These are phyloP conservation scores for Cryptomyrus ogoouensis DNA, from an alignment of 2,113 vertebrate species.

Conservation along the genomic window DNA sequence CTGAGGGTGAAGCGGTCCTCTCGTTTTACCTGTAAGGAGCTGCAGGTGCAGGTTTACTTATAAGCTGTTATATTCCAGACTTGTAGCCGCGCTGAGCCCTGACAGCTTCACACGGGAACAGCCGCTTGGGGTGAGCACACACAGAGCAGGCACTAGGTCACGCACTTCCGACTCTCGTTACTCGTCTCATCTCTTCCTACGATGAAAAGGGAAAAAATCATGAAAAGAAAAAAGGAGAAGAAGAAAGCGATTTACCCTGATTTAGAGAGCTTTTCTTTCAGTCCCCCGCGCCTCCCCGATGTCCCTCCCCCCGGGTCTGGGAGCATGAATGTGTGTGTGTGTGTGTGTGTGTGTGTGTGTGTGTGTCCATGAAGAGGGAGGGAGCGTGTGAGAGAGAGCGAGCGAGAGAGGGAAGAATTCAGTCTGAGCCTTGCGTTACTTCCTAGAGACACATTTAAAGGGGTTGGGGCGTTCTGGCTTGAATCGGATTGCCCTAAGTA, in stretches of 20 bases:
- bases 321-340: constrained; percentile 1
- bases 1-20: constrained; percentile 45
- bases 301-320: constrained; percentile 33
- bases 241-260: constrained; percentile 47
- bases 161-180: constrained; percentile 54
- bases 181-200: constrained; percentile 60
- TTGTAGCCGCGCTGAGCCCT: constrained; percentile 35
- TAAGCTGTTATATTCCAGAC: not conserved
- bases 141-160: constrained; percentile 49
- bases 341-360: constrained; percentile 29
- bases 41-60: not conserved
- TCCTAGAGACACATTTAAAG: constrained; percentile 40
- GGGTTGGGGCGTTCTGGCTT: constrained; percentile 44
- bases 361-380: constrained; percentile 7
- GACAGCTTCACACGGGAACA: constrained; percentile 61
- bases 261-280: constrained; percentile 55
- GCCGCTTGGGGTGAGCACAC: constrained; percentile 51
- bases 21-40: constrained; percentile 47
- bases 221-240: not conserved
- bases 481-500: constrained; percentile 39
- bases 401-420: constrained; percentile 39
- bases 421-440: constrained; percentile 46
- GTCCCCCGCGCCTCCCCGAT: constrained; percentile 41
- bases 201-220: constrained; percentile 27
- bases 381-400: constrained; percentile 19